These are phyloP conservation scores for Operophtera brumata DNA, from an alignment of 2,888 invertebrate species.

Conservation along the genomic window DNA sequence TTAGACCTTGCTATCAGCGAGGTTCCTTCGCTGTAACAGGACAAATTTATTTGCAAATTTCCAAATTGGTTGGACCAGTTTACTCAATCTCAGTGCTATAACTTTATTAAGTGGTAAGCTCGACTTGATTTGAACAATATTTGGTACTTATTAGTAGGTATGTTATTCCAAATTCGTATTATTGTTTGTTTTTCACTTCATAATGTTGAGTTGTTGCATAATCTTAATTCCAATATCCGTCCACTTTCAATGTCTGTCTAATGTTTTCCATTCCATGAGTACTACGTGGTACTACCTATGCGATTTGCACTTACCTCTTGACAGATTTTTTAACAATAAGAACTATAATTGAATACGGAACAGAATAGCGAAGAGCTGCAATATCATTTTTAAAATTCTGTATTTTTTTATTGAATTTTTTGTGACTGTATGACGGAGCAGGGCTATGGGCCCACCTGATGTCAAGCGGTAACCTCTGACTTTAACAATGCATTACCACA, in stretches of 20 bases:
- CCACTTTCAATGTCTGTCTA: background rate
- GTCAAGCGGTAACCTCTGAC: too few species aligned
- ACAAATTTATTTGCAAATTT: background rate
- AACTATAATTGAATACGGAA: background rate
- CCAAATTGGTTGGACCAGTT: background rate
- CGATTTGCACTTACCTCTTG: background rate
- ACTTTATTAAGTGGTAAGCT: background rate
- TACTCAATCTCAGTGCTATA: background rate
- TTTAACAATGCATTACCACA: too few species aligned
- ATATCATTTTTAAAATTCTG: background rate
- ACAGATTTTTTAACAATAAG: background rate
- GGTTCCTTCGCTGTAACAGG: background rate
- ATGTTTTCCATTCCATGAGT: constrained; percentile 6
- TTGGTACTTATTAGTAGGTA: background rate
- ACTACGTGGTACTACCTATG: too few species aligned
- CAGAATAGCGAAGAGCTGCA: background rate
- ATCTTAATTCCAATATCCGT: constrained; percentile 8
- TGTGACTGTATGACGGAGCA: too few species aligned
- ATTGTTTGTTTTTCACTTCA: background rate
- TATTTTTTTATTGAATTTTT: too few species aligned
- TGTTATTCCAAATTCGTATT: background rate
- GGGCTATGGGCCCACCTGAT: too few species aligned
- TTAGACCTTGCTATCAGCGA: constrained; percentile 7
- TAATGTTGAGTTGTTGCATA: background rate
- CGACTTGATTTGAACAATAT: background rate